Base-by-base conservation (phyloP, 2,113 vertebrate species). In the Nerophis lumbriciformis region DNA sequence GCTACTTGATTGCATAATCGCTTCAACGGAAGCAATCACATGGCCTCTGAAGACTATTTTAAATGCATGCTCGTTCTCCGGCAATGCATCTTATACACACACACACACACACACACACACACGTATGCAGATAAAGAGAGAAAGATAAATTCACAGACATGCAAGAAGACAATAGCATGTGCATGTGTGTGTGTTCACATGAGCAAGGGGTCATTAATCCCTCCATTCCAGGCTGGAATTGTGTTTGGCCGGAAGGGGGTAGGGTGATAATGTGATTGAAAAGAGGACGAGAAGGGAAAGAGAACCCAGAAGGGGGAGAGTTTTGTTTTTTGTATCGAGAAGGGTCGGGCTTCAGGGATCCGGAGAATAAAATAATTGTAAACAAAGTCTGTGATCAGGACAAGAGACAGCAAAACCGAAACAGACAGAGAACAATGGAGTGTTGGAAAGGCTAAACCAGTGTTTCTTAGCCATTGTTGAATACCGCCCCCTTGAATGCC, bases 161-260 rank as follows among this genome's bases (percentile, higher is more conserved):
- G 9, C 48, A 63, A 51, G 53, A 63, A 71, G 42, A 68, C 45
- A 64, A 53, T 15, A 36, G 62, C 57, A 45, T 60, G 21, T 60
- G 63, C 49, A 56, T 64, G 59, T 48, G 52, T 42, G 44, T 55
- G 36, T 65, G 59, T 47, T 48, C 35, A 69, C 58, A 73, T 56
- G 48, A 50, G 76, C 78, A 68, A 78, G 80, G 78, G 87, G 81
- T 81, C 83, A 88, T 86, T 88, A 88, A 87, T 88, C 77, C 85
- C 69, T 73, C 75, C 71, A 76, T 74, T 76, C 72, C 82, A 79
- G 72, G 75, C 80, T 59, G 67, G 70, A 70, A 81, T 63, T 47
- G 61, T 48, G 56, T 63, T 75, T 66, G 52, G 66, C 61, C 21
- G 42, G 16, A 67, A 62, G 69, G 69, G 63, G 63, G 56, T 4